Percentiles rank a stretch among this genome's conserved stretches.
These are phyloP conservation scores for Ditula angustiorana DNA, from an alignment of 2,888 invertebrate genomes.

Conservation along the genomic window DNA sequence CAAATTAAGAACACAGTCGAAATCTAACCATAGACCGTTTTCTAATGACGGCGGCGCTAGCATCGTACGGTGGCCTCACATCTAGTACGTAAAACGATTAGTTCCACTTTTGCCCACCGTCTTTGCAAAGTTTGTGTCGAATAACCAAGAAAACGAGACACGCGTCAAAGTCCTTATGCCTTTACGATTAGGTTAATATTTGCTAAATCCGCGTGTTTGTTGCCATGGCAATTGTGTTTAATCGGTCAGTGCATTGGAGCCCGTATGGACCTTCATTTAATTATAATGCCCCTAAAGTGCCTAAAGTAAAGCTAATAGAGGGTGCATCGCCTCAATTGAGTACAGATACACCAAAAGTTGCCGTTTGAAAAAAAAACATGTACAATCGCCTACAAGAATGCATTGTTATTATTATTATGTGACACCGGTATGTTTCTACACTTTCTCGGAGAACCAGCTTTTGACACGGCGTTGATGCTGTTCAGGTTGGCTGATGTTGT, in stretches of 20 bases:
- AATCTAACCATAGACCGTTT: neutral
- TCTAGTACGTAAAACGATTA: neutral
- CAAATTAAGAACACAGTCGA: slow-evolving; percentile 3
- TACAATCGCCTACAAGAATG: no score
- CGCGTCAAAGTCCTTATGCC: neutral
- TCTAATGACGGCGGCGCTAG: neutral
- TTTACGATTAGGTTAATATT: neutral
- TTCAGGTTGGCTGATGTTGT: no score
- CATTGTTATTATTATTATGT: no score
- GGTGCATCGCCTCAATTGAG: slow-evolving; percentile 20
- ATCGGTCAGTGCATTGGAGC: slow-evolving; percentile 43
- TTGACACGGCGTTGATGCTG: no score
- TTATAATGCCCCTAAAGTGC: slow-evolving; percentile 45
- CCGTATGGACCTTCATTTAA: slow-evolving; percentile 49
- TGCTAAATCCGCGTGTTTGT: neutral
- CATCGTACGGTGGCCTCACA: neutral
- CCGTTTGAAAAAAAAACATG: neutral
- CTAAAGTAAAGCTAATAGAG: slow-evolving; percentile 41
- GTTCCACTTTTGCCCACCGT: neutral
- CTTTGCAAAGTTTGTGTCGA: neutral
- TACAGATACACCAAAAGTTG: slow-evolving; percentile 1
- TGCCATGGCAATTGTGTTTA: slow-evolving; percentile 29
- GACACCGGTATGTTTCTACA: no score
- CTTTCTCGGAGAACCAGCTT: no score
- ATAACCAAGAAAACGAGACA: neutral